These are phyloP conservation scores for Aphis craccivora DNA, from an alignment of 1,140 invertebrate species.

Conservation along the genomic window DNA sequence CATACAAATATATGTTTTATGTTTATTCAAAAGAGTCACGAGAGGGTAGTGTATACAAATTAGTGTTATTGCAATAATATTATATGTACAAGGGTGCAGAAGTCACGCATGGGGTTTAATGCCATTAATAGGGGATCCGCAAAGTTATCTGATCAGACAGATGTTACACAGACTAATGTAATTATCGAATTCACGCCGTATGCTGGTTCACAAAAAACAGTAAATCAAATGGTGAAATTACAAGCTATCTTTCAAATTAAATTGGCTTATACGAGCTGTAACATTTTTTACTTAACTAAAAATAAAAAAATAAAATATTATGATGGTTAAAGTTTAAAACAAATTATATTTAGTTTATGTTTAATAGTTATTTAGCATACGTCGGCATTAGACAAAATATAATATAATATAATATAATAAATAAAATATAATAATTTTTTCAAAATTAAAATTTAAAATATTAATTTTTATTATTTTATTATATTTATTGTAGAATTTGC, in stretches of 20 bases:
- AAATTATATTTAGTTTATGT: not conserved
- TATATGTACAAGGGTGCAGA: not conserved
- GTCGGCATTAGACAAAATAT: no score
- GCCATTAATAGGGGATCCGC: conserved; percentile 3
- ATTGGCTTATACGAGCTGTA: not conserved
- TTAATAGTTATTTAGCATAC: no score
- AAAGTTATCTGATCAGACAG: conserved; percentile 14
- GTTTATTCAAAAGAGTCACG: not conserved
- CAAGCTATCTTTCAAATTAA: not conserved
- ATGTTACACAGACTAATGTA: not conserved
- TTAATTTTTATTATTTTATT: not conserved
- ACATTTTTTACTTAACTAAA: not conserved
- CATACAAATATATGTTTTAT: not conserved
- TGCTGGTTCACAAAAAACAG: not conserved
- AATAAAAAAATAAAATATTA: not conserved
- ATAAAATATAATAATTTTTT: not conserved
- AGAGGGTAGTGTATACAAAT: not conserved
- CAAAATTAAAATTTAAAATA: not conserved
- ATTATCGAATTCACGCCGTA: conserved; percentile 19
- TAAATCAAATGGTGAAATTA: not conserved
- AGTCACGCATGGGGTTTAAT: not conserved
- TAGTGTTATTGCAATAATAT: not conserved
- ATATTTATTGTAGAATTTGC: not conserved
- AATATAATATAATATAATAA: no score
- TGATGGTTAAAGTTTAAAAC: not conserved